Base-by-base conservation (phyloP, 2,888 invertebrate species). In the Lasioglossum vierecki region DNA sequence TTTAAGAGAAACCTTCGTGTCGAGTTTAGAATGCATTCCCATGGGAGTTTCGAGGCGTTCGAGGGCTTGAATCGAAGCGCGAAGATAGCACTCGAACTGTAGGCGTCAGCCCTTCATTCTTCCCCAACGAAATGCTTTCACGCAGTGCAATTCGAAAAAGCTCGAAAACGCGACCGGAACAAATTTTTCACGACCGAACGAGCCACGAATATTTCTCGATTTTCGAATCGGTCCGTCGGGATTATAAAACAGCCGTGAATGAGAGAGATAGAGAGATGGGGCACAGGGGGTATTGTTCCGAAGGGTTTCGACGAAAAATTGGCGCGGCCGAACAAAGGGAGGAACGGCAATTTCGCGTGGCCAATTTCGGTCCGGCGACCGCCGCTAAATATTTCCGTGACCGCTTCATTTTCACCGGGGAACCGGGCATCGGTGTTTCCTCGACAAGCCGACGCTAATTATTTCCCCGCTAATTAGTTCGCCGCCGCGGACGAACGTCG, bases 311-410 rank as follows among this genome's bases (percentile, higher is more conserved):
- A 15, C 41, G 41, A 72, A 72, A 72, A 72, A 46, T 46, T 18
- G 26, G 71, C 26, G n/a, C 26, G 26, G 44, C 35, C 66, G 68
- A 18, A 39, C 39, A 68, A 46, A 46, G 26, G 44, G 26, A 30
- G 30, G 15, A 72, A 72, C 71, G 71, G 26, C 71, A 72, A 49
- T 72, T 72, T 49, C 72, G 5, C 49, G 72, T 15, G 44, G 44
- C 72, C 46, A 46, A 72, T 72, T 72, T 72, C 72, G 30, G 72
- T 72, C 72, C 30, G 46, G 46, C 26, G 30, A 72, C 46, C 44
- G 71, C 46, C 18, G 71, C 30, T 57, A 74, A 74, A 57, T 74
- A 74, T 74, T 74, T 57, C 53, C 73, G 49, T 39, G 35, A 30
- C 53, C 73, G 53, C 73, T 74, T 74, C 53, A 39, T 74, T 74